These are phyloP conservation scores for Anguilla megastoma DNA, from an alignment of 2,797 vertebrate genomes.

Conservation along the genomic window DNA sequence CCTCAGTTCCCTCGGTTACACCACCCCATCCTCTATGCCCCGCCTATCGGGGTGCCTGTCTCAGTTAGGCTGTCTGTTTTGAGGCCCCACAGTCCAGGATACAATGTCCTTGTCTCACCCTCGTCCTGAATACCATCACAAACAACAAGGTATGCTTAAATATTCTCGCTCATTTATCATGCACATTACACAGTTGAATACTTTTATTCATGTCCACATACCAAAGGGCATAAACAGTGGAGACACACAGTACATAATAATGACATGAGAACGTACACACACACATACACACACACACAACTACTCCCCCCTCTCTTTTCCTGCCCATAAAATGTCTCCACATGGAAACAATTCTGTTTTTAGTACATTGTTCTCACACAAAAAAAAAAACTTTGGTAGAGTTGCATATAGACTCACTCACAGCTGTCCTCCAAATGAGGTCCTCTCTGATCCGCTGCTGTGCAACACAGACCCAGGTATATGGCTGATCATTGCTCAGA, in stretches of 20 bases:
- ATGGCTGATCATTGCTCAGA: neutral
- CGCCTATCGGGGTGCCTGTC: neutral
- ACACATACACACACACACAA: neutral
- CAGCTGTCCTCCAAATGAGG: neutral
- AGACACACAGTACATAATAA: no score
- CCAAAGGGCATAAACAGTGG: no score
- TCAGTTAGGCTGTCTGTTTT: neutral
- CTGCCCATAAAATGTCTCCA: neutral
- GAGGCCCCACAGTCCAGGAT: neutral
- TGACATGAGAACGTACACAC: neutral
- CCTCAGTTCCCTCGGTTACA: neutral
- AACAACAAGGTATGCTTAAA: neutral
- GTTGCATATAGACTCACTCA: neutral
- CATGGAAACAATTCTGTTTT: neutral
- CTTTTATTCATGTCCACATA: no score
- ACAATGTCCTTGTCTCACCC: neutral
- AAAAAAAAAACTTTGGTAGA: neutral
- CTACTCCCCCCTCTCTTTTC: neutral
- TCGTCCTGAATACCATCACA: no score
- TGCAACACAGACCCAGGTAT: neutral
- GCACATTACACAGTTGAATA: no score
- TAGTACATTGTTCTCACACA: neutral
- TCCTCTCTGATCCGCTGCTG: neutral
- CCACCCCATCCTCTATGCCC: neutral
- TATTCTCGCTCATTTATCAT: no score